Conservation (phyloP, 1,140 invertebrate genomes). For the Schlechtendalia chinensis region DNA sequence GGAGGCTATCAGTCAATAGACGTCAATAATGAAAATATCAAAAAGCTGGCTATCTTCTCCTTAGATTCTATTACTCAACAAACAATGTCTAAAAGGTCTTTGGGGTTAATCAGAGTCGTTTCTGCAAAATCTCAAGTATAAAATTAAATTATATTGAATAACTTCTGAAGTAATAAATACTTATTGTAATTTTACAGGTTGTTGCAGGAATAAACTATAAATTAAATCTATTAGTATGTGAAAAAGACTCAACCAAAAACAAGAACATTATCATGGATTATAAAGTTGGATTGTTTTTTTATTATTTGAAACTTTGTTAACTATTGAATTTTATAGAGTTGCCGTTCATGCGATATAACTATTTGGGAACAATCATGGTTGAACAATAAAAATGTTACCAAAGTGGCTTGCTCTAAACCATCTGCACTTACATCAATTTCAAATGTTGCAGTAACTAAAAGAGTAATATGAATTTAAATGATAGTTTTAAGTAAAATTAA, state of each 20-base stretch:
- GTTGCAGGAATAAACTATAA: slow-evolving; percentile 47
- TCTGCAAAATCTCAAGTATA: slow-evolving; percentile 40
- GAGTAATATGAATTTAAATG: slow-evolving; percentile 11
- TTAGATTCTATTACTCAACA: slow-evolving; percentile 47
- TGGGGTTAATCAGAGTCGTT: slow-evolving; percentile 13
- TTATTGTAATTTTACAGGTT: slow-evolving; percentile 14
- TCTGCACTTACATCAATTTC: background rate
- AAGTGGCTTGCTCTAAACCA: slow-evolving; percentile 48
- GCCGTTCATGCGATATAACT: slow-evolving; percentile 59
- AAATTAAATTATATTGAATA: background rate
- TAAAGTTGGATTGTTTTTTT: background rate
- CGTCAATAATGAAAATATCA: background rate
- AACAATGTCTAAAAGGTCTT: slow-evolving; percentile 40
- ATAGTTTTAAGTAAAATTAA: background rate
- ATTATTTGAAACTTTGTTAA: slow-evolving; percentile 18
- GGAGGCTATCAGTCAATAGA: slow-evolving; percentile 13
- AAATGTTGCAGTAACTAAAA: background rate
- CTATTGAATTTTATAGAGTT: slow-evolving; percentile 47
- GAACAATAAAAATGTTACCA: slow-evolving; percentile 57
- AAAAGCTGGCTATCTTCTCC: background rate
- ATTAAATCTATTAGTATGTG: slow-evolving; percentile 20
- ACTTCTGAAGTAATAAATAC: background rate
- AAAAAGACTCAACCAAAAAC: slow-evolving; percentile 16
- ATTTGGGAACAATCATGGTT: slow-evolving; percentile 66
- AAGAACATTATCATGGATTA: slow-evolving; percentile 29